These are phyloP conservation scores for Myioborus melanocephalus DNA, from an alignment of 2,797 vertebrate species.

Conservation along the genomic window DNA sequence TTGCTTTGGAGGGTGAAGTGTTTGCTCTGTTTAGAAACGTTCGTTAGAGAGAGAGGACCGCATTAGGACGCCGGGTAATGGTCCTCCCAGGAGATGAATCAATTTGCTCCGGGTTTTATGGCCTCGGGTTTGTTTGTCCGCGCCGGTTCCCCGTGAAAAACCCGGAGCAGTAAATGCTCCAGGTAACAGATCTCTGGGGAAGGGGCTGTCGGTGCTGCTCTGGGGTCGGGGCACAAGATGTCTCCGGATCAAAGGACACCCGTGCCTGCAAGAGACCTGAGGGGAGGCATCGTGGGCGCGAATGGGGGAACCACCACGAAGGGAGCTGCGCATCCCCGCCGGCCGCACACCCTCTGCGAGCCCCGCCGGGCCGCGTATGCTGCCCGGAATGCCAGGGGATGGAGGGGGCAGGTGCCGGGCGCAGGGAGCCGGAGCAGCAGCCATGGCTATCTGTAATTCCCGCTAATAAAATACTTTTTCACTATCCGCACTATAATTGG, in stretches of 20 bases:
- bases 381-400: background rate
- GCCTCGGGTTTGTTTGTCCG: conserved; percentile 66
- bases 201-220: background rate
- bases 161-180: background rate
- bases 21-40: conserved; percentile 69
- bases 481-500: conserved; percentile 89
- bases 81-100: conserved; percentile 74
- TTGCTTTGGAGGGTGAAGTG: conserved; percentile 73
- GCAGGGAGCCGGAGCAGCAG: conserved; percentile 24
- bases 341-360: accelerated
- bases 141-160: background rate
- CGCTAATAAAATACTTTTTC: conserved; percentile 88
- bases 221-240: background rate
- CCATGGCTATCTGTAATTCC: conserved; percentile 66
- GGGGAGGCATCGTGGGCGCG: accelerated
- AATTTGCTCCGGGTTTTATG: conserved; percentile 78
- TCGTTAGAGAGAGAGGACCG: conserved; percentile 46
- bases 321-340: background rate
- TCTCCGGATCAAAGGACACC: background rate
- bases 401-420: background rate
- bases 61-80: conserved; percentile 77
- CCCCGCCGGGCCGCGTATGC: background rate
- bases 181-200: background rate
- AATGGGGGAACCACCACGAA: accelerated
- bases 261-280: background rate